Evolutionary conservation across 2,113 vertebrate species (phyloP), one percentile per base, ranked within the genome.

Genomic region (Grus americana): DNA sequence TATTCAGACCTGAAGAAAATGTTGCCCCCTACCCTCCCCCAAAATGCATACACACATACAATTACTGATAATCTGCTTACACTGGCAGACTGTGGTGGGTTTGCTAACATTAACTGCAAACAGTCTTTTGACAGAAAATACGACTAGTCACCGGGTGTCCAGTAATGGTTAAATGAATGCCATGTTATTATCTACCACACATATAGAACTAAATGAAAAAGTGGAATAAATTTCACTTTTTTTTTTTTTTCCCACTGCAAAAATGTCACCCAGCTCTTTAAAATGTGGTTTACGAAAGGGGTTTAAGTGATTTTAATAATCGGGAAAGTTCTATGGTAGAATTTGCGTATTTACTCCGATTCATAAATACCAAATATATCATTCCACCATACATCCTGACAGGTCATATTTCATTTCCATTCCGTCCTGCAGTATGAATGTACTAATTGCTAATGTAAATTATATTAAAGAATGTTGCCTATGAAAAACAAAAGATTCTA

Each of bases 41-140:
- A 98, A 98, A 98, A 99, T 98, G 98, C 98, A 99, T 98, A 99
- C 98, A 99, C 98, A 99, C 98, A 98, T 98, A 98, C 98, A 99
- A 99, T 99, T 99, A 98, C 98, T 98, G 98, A 98, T 99, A 99
- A 99, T 99, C 98, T 99, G 98, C 98, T 99, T 99, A 99, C 98
- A 98, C 98, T 98, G 98, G 98, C 98, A 98, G 98, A 98, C 98
- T 97, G 97, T 98, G 98, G 99, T 98, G 98, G 98, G 98, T 99
- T 99, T 98, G 98, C 98, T 98, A 98, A 98, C 98, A 98, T 98
- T 98, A 98, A 98, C 98, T 98, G 99, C 98, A 98, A 99, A 98
- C 98, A 98, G 98, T 98, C 99, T 98, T 99, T 98, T 98, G 98
- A 99, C 98, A 98, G 98, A 98, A 99, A 98, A 98, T 98, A 97